Conservation (phyloP, 2,797 vertebrate species). For the Centropyge bicolor region DNA sequence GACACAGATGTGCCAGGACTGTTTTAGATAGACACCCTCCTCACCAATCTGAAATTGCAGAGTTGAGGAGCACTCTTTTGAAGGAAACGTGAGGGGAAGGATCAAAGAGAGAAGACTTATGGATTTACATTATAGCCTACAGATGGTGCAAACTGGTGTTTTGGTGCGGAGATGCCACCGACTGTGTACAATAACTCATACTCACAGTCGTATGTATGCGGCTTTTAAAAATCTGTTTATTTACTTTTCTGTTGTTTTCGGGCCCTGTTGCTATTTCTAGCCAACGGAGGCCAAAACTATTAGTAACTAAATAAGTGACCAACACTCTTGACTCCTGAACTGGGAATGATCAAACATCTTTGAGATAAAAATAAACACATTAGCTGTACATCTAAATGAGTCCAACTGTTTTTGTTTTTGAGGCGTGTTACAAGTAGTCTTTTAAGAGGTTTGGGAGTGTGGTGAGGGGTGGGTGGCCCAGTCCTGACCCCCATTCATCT, state of each 20-base stretch:
- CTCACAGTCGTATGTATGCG: constrained; percentile 24
- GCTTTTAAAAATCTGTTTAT: constrained; percentile 45
- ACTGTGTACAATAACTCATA: constrained; percentile 56
- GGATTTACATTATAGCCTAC: constrained; percentile 58
- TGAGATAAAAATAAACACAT: constrained; percentile 53
- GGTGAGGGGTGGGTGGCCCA: constrained; percentile 55
- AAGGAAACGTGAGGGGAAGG: constrained; percentile 55
- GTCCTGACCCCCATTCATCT: constrained; percentile 59
- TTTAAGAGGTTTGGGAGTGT: constrained; percentile 40
- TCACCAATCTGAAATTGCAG: constrained; percentile 58
- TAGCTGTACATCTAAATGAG: constrained; percentile 17
- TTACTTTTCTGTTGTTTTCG: constrained; percentile 21
- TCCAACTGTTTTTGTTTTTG: not conserved
- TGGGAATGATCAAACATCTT: constrained; percentile 32
- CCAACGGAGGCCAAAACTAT: constrained; percentile 41
- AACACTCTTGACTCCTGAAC: constrained; percentile 45
- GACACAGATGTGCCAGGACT: constrained; percentile 71
- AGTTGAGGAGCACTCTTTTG: constrained; percentile 31
- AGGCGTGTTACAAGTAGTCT: constrained; percentile 17
- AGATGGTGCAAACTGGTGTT: constrained; percentile 63
- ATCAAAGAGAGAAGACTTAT: constrained; percentile 55
- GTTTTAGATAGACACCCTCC: constrained; percentile 66
- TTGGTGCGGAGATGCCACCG: constrained; percentile 57
- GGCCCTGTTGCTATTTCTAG: not conserved
- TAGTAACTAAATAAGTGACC: constrained; percentile 35